Percentiles rank a stretch among this genome's conserved stretches.
These are phyloP conservation scores for Lycocorax pyrrhopterus DNA, from an alignment of 2,113 vertebrate genomes.

Conservation along the genomic window DNA sequence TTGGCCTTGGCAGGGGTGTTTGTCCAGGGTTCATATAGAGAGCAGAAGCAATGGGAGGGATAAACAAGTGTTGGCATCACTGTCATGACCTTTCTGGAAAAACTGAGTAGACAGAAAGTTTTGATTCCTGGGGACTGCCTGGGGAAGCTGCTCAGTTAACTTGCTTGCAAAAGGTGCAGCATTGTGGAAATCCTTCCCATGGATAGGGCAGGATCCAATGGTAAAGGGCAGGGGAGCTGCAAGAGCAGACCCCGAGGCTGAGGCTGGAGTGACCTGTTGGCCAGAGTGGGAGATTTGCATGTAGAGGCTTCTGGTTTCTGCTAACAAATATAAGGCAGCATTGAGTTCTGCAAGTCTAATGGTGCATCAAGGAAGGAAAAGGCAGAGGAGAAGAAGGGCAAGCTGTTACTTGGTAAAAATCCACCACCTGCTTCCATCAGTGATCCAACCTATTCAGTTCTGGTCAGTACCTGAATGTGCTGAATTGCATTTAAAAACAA, in stretches of 20 bases:
- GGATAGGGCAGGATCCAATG: rapidly evolving
- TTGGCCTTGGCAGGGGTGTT: not conserved
- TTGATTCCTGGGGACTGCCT: not conserved
- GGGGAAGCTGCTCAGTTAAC: not conserved
- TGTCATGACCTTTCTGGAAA: not conserved
- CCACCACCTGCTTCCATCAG: not conserved
- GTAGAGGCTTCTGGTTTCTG: not conserved
- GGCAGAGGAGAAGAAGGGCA: not conserved
- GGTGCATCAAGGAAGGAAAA: not conserved
- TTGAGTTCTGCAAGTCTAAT: not conserved
- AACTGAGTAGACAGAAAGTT: not conserved
- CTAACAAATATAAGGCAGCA: not conserved
- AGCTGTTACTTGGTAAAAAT: not conserved
- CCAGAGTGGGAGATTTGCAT: not conserved
- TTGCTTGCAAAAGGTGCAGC: not conserved
- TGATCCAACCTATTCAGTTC: not conserved
- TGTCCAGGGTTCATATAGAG: not conserved
- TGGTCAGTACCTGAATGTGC: no score
- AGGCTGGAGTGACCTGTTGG: not conserved
- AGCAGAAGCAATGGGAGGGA: not conserved
- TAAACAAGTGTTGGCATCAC: rapidly evolving
- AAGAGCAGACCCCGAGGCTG: not conserved
- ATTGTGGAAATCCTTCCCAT: not conserved
- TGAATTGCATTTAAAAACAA: not conserved
- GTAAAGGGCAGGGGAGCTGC: not conserved